Conservation (phyloP, 92 coral and sea anemone species). For the Galaxea fascicularis region DNA sequence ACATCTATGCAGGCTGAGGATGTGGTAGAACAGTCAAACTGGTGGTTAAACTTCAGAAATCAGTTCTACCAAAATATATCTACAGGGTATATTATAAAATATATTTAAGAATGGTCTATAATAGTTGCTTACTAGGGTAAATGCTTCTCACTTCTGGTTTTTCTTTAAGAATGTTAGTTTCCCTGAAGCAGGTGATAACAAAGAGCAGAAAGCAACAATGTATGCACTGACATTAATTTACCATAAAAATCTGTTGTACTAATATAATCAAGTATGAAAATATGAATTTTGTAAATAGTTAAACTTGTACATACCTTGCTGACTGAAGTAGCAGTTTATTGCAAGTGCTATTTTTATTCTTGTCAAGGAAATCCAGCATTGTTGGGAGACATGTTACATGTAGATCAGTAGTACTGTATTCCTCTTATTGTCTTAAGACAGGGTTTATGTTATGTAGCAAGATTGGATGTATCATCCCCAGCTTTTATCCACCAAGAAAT, state of each 20-base stretch:
- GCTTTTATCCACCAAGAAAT: no score
- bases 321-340: not conserved
- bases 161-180: not conserved
- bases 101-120: not conserved
- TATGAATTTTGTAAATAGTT: slow-evolving; percentile 26
- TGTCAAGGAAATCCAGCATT: not conserved
- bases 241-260: not conserved
- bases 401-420: no score
- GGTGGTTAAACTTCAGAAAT: not conserved
- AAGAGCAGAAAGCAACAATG: not conserved
- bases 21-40: not conserved
- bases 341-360: not conserved
- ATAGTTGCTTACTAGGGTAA: not conserved
- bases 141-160: not conserved
- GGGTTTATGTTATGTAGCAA: no score
- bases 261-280: not conserved
- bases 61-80: no score
- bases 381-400: no score
- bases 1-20: not conserved
- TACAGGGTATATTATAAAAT: not conserved
- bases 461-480: no score
- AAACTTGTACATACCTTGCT: slow-evolving; percentile 4
- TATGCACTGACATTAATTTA: not conserved
- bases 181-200: not conserved
- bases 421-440: no score